Base-by-base conservation (phyloP, 35 echinoderm and acorn worm species). In the Ophiothrix spiculata region DNA sequence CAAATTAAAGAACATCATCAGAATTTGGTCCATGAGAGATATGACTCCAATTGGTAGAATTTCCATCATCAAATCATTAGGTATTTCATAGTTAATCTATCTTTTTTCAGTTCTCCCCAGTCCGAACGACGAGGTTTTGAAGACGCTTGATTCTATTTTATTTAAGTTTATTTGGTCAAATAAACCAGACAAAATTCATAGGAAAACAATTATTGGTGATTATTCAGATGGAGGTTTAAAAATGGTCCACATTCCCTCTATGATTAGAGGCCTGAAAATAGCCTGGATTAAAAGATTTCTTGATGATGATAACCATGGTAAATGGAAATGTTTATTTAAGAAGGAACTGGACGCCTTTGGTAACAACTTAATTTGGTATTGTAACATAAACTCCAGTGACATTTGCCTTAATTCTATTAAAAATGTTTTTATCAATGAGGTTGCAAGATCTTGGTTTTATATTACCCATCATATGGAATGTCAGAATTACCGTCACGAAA, bases 31-130 rank as follows among this genome's bases (percentile, higher is more conserved):
- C n/a, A 34, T 37, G 39, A 56, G 40, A 63, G 81, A 83, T 34
- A 0, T 83, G 35, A 83, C 42, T 36, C 81, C 81, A 6, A 83
- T 83, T 23, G 81, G 76, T 69, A 76, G 41, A 32, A 80, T 80
- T 25, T 39, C 78, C 19, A 88, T 88, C 64, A 35, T 88, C 34
- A 88, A 88, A 88, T 60, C 19, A 25, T 80, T 80, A 31, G 86
- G 75, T 31, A 4, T 88, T 34, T 88, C 86, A 35, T 39, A 88
- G 37, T 42, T 88, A 1, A 76, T 80, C 63, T 88, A 54, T 79
- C 35, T 88, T 31, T 80, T 80, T 0, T 33, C 76, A 35, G 86
- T 88, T 11, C 17, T 80, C 33, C 84, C 84, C 0, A 41, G 31
- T 39, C 84, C 69, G 17, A 33, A 1, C 31, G 19, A 86, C 10